phyloP scores from a whole-genome alignment of 1,140 invertebrate species.

The Drosophila baimaii region DNA sequence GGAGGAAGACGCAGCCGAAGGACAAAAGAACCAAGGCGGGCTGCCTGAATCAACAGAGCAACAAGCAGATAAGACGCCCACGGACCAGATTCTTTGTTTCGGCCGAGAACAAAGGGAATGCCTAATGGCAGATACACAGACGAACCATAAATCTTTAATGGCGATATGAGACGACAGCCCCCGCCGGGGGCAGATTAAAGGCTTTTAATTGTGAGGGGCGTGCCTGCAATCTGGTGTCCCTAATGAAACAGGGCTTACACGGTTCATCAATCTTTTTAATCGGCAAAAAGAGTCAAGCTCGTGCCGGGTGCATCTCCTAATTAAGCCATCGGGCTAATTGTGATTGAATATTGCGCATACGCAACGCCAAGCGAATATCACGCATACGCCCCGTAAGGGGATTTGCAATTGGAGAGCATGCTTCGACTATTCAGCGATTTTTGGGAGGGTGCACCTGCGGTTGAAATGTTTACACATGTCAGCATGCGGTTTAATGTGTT shows the following conservation, averaged over 20 bases:
- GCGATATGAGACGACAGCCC: slow-evolving; percentile 16
- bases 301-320: slow-evolving; percentile 15
- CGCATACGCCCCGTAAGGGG: slow-evolving; percentile 1
- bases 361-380: slow-evolving; percentile 5
- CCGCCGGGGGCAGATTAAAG: slow-evolving; percentile 8
- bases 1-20: not conserved
- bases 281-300: not conserved
- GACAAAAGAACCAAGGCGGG: slow-evolving; percentile 33
- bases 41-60: slow-evolving; percentile 49
- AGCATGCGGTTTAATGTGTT: slow-evolving; percentile 65
- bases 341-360: slow-evolving; percentile 22
- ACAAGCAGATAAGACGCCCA: slow-evolving; percentile 48
- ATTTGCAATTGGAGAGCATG: slow-evolving; percentile 9
- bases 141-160: slow-evolving; percentile 42
- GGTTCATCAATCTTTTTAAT: slow-evolving; percentile 27
- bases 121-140: slow-evolving; percentile 47
- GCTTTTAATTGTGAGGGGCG: slow-evolving; percentile 18
- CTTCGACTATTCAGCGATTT: slow-evolving; percentile 9
- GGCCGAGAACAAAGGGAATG: slow-evolving; percentile 35
- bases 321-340: slow-evolving; percentile 18
- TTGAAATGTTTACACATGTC: slow-evolving; percentile 58
- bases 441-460: slow-evolving; percentile 3
- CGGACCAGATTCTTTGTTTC: slow-evolving; percentile 39
- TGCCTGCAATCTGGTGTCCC: not conserved
- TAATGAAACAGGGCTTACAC: slow-evolving; percentile 2